These are phyloP conservation scores for Hoplias malabaricus DNA, from an alignment of 2,113 vertebrate species.

Conservation along the genomic window DNA sequence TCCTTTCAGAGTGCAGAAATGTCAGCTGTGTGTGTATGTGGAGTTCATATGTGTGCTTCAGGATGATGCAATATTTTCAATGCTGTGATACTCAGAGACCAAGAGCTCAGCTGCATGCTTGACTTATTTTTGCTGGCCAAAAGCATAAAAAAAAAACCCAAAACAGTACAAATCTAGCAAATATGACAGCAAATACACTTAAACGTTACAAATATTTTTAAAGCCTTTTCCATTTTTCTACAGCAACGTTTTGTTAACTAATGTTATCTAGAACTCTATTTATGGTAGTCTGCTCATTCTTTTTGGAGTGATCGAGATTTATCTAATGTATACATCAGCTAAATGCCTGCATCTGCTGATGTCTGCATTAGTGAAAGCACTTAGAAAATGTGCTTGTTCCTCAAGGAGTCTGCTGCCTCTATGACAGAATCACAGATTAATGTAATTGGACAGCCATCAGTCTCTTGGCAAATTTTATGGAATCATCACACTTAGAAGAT, in stretches of 20 bases:
- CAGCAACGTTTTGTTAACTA: background rate
- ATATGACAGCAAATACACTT: too few relatives aligned
- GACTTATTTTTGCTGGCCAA: background rate
- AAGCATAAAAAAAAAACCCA: background rate
- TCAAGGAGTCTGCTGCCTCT: background rate
- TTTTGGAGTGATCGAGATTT: background rate
- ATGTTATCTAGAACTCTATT: background rate
- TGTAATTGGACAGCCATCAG: background rate
- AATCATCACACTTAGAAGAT: too few relatives aligned
- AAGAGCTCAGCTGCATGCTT: background rate
- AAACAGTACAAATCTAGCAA: too few relatives aligned
- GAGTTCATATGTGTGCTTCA: background rate
- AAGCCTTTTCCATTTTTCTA: background rate
- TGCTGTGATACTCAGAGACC: background rate
- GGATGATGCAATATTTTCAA: background rate
- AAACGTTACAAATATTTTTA: background rate
- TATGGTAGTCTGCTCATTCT: background rate
- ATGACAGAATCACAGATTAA: background rate
- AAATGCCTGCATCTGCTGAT: background rate
- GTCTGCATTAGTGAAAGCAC: background rate
- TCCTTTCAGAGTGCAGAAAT: constrained; percentile 32
- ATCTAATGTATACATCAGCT: background rate
- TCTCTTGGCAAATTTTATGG: too few relatives aligned
- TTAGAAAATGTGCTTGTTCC: background rate
- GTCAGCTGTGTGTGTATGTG: constrained; percentile 8